A percentile compares a stretch with the other conserved stretches of the same genome.
These are phyloP conservation scores for Anarhynchus alexandrinus DNA, from an alignment of 2,113 vertebrate genomes.

Conservation along the genomic window DNA sequence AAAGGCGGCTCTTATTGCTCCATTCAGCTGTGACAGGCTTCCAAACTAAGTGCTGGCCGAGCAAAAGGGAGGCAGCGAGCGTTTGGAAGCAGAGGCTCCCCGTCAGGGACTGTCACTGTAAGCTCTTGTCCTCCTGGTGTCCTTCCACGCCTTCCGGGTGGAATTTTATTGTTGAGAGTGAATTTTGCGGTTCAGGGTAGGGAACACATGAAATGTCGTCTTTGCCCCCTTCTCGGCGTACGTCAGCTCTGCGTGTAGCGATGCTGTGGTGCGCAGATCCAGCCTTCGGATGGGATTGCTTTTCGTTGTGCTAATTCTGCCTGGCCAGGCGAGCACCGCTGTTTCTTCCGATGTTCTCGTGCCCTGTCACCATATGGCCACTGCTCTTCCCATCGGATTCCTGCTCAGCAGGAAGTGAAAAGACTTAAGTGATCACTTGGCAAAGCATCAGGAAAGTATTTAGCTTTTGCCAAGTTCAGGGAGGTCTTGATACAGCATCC, in stretches of 20 bases:
- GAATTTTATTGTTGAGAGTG: background rate
- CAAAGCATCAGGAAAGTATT: background rate
- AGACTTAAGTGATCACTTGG: background rate
- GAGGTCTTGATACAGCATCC: background rate
- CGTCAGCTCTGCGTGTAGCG: accelerated
- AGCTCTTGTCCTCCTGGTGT: background rate
- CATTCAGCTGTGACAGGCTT: background rate
- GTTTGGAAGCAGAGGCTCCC: background rate
- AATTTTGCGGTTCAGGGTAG: background rate
- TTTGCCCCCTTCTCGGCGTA: accelerated
- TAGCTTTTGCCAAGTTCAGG: background rate
- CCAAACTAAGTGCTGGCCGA: background rate
- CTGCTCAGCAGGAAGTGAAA: background rate
- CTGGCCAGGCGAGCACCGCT: background rate
- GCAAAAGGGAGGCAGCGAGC: background rate
- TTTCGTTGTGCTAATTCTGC: background rate
- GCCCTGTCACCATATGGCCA: background rate
- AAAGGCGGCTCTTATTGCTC: background rate
- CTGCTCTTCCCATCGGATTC: background rate
- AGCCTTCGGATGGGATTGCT: background rate
- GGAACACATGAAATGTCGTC: background rate
- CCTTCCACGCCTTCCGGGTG: background rate
- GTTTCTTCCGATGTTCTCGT: background rate
- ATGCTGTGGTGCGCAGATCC: background rate
- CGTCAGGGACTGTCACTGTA: background rate